phyloP scores from a whole-genome alignment of 2,888 invertebrate genomes.

The Philereme vetulata region DNA sequence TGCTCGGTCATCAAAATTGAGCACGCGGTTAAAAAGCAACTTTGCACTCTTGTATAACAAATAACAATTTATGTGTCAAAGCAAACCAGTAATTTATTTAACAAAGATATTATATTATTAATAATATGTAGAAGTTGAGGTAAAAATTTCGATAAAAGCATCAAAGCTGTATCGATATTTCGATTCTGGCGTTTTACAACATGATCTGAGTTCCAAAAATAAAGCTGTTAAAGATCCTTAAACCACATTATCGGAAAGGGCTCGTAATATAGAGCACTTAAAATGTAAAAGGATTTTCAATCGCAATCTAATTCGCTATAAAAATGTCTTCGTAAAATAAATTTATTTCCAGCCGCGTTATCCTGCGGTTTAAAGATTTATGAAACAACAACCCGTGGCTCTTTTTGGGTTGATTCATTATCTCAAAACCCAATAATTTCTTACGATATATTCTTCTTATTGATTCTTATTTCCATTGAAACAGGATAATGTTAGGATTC shows the following conservation, averaged over 20 bases:
- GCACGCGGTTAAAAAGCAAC: too few species aligned
- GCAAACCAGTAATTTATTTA: too few species aligned
- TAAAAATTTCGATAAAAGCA: background rate
- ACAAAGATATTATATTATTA: too few species aligned
- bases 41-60: too few species aligned
- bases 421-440: constrained; percentile 3
- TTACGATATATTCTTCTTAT: too few species aligned
- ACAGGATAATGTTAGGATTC: too few species aligned
- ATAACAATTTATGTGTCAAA: too few species aligned
- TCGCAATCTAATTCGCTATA: constrained; percentile 30
- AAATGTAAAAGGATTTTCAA: constrained; percentile 24
- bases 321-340: constrained; percentile 31
- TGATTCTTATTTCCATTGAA: too few species aligned
- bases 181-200: constrained; percentile 2
- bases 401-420: constrained; percentile 23
- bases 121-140: too few species aligned
- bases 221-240: constrained; percentile 27
- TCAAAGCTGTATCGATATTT: constrained; percentile 1
- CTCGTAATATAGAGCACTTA: constrained; percentile 24
- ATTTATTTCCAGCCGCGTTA: constrained; percentile 8
- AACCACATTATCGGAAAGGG: constrained; percentile 15
- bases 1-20: too few species aligned
- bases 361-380: constrained; percentile 22
- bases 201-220: constrained; percentile 17
- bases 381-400: constrained; percentile 14